Evolutionary conservation across 2,888 invertebrate species (phyloP), one percentile per base, ranked within the genome.

Genomic region (Tolmerus cingulatus): DNA sequence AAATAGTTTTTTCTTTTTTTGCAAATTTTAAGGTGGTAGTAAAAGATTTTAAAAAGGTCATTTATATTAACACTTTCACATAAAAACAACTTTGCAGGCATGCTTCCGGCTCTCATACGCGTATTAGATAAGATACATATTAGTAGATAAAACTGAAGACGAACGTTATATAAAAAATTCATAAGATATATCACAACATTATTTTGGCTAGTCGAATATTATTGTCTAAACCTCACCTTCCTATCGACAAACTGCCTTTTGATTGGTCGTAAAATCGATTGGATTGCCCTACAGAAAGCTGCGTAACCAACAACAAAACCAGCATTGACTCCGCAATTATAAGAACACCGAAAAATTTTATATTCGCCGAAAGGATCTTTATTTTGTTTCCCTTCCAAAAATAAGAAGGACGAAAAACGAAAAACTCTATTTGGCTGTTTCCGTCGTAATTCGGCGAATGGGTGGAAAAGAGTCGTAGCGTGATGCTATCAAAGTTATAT

Each of bases 401-500:
- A 57, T n/a, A 57, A 66, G 19, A 4, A 4, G 27, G 23, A 8
- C 12, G 23, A 8, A 66, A 66, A 27, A 66, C n/a, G 66, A 66
- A 66, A 66, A 66, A 23, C 66, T 66, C 23, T 12, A 66, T 66
- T 66, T 2, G 27, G 66, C 19, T 66, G 27, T 66, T 66, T 12
- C 23, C 27, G 66, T 66, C 66, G 66, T 66, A 66, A 23, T 66
- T 66, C 66, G 66, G 19, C 12, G 66, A 66, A 66, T 66, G 66
- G 66, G 23, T 66, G 5, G 66, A 66, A 66, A 66, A 66, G 66
- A 66, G 66, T 66, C 66, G 27, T 66, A 66, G 66, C 66, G 66
- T 27, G 66, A 66, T 66, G 66, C 79, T 51, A 79, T 79, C 51
- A 40, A 51, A 79, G 51, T 51, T 79, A 66, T 66, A 79, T 79